These are phyloP conservation scores for Phocoena phocoena DNA, from an alignment of 2,113 vertebrate species.

Conservation along the genomic window DNA sequence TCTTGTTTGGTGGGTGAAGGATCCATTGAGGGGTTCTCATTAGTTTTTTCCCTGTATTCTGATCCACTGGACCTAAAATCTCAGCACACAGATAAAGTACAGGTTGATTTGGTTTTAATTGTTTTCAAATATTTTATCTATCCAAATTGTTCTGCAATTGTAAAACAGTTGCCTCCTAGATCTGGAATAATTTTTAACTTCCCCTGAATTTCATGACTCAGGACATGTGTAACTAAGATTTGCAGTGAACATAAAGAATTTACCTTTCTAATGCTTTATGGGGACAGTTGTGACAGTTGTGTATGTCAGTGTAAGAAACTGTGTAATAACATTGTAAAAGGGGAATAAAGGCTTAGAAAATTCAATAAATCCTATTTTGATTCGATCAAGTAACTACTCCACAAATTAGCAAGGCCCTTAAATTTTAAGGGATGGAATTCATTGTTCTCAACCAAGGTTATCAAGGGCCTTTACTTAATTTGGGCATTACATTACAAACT, in stretches of 20 bases:
- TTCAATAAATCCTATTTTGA: slow-evolving; percentile 31
- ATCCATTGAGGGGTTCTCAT: slow-evolving; percentile 86
- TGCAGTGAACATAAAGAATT: slow-evolving; percentile 43
- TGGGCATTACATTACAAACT: slow-evolving; percentile 77
- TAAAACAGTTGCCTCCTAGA: slow-evolving; percentile 73
- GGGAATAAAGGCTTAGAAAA: slow-evolving; percentile 39
- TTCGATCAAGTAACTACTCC: slow-evolving; percentile 32
- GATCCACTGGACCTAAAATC: slow-evolving; percentile 87
- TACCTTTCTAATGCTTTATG: slow-evolving; percentile 44
- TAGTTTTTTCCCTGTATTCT: slow-evolving; percentile 89
- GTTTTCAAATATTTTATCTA: slow-evolving; percentile 77
- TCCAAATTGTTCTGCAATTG: slow-evolving; percentile 73
- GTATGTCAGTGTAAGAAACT: slow-evolving; percentile 57
- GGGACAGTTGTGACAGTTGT: slow-evolving; percentile 35
- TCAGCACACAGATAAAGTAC: slow-evolving; percentile 84
- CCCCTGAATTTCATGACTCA: slow-evolving; percentile 57
- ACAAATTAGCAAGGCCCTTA: slow-evolving; percentile 52
- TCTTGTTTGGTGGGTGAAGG: slow-evolving; percentile 86
- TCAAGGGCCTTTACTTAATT: slow-evolving; percentile 45
- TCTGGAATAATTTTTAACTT: slow-evolving; percentile 63
- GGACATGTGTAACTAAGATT: slow-evolving; percentile 43
- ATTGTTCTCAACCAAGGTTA: slow-evolving; percentile 47
- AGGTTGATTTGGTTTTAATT: slow-evolving; percentile 83
- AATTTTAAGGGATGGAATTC: slow-evolving; percentile 29
- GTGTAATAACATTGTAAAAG: slow-evolving; percentile 8